Evolutionary conservation across 2,113 vertebrate species (phyloP).

Genomic region (Galbula dea): DNA sequence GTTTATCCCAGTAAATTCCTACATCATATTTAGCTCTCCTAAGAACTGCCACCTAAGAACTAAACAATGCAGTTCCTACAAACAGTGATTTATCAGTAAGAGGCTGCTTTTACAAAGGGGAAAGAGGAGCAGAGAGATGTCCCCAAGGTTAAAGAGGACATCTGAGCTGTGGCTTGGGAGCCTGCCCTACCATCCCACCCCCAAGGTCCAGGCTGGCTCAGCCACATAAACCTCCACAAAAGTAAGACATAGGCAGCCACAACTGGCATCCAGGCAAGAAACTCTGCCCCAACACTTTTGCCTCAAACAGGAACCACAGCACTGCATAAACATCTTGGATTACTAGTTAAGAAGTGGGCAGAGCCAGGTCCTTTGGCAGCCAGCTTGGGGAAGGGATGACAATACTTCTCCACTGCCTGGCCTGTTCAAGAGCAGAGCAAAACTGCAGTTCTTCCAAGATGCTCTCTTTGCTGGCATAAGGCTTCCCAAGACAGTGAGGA

Average conservation of each 20-base stretch:
- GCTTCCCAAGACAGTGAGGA: neutral
- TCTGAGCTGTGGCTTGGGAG: neutral
- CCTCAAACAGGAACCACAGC: neutral
- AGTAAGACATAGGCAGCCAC: neutral
- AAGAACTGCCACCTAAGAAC: neutral
- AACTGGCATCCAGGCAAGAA: neutral
- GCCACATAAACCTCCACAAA: neutral
- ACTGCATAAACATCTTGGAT: neutral
- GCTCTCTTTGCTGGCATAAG: neutral
- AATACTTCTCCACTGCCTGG: neutral
- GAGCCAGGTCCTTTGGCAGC: neutral
- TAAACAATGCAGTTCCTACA: neutral
- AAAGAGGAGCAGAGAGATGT: neutral
- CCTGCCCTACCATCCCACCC: neutral
- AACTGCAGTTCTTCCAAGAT: neutral
- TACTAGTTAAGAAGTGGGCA: neutral
- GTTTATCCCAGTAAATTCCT: neutral
- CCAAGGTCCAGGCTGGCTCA: neutral
- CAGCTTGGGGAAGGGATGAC: fast-evolving
- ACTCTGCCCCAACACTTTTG: neutral
- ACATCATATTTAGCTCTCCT: neutral
- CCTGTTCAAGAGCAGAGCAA: neutral
- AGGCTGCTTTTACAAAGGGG: neutral
- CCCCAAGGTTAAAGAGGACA: neutral
- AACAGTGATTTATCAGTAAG: neutral